Conservation (phyloP, 2,113 vertebrate species). For the Indicator maculatus region DNA sequence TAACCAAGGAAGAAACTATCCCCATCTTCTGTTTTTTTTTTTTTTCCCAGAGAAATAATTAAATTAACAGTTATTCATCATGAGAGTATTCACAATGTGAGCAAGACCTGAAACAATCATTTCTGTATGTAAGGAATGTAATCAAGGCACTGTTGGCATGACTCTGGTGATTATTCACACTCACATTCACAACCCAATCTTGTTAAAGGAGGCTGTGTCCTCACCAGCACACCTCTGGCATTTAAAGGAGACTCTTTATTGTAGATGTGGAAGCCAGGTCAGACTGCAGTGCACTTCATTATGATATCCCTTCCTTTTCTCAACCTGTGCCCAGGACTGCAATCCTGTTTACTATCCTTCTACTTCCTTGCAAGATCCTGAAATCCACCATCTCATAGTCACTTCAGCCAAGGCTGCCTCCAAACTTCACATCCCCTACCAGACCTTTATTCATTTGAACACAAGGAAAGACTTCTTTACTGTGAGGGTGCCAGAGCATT, state of each 20-base stretch:
- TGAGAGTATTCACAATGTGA: neutral
- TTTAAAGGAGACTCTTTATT: neutral
- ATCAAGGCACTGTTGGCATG: neutral
- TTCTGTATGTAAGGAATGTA: neutral
- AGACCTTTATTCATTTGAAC: no score
- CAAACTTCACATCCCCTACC: no score
- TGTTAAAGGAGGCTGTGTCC: neutral
- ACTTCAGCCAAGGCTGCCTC: no score
- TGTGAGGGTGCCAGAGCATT: no score
- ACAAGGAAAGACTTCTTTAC: no score
- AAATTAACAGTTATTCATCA: slow-evolving; percentile 28
- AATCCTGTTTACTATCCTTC: no score
- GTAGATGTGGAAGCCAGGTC: neutral
- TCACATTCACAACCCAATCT: neutral
- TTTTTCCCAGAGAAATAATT: slow-evolving; percentile 33
- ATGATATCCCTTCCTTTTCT: neutral
- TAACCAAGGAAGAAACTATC: neutral
- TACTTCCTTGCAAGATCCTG: no score
- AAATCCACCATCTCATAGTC: no score
- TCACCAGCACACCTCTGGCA: neutral
- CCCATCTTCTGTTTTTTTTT: neutral
- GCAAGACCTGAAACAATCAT: neutral
- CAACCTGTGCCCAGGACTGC: no score
- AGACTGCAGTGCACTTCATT: neutral
- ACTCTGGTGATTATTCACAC: slow-evolving; percentile 9